phyloP scores from a whole-genome alignment of 2,797 vertebrate species.

The Notamacropus eugenii region DNA sequence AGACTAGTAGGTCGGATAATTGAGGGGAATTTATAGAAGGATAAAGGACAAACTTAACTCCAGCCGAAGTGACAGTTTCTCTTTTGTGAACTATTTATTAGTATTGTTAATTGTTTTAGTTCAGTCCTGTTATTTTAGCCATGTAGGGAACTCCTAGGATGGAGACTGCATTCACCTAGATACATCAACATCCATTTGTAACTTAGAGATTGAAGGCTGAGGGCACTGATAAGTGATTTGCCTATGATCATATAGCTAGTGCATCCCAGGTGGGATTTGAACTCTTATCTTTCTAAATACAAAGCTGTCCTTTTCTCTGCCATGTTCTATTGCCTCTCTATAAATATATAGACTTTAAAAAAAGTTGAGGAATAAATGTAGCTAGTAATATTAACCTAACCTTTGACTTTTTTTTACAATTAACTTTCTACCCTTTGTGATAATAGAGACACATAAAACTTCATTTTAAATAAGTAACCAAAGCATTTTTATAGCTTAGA shows the following conservation, averaged over 20 bases:
- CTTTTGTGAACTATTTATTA: background rate
- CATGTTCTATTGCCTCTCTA: background rate
- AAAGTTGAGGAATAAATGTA: background rate
- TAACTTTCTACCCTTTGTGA: background rate
- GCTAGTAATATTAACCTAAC: background rate
- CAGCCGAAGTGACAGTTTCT: background rate
- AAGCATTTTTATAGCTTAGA: background rate
- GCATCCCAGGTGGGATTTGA: background rate
- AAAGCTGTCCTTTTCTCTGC: background rate
- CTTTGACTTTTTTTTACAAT: background rate
- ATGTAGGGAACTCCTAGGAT: background rate
- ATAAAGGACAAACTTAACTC: background rate
- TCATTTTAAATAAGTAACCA: background rate
- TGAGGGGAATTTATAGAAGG: background rate
- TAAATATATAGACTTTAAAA: background rate
- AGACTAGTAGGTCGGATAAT: background rate
- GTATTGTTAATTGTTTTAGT: background rate
- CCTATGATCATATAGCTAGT: background rate
- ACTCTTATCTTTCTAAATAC: background rate
- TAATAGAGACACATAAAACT: background rate
- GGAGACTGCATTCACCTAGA: background rate
- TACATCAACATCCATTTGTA: background rate
- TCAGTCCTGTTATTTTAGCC: background rate
- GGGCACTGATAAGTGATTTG: background rate
- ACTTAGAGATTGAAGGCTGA: background rate